A percentile compares a stretch with the other conserved stretches of the same genome.
Evolutionary conservation across 2,888 invertebrate species (phyloP).

Genomic region (Megastigmus dorsalis): DNA sequence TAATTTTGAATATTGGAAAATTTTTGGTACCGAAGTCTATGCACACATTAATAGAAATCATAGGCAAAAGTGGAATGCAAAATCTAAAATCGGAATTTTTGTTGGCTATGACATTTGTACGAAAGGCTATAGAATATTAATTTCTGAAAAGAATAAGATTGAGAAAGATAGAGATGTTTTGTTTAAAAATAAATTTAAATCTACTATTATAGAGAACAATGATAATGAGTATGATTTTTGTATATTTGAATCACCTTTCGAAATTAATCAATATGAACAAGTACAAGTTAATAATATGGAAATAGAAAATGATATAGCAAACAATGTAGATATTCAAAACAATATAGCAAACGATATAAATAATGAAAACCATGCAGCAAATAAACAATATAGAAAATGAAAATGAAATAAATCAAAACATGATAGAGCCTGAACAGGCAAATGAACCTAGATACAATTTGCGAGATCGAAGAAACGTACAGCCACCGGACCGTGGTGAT

Average conservation of each 20-base stretch:
- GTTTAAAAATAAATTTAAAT: background rate
- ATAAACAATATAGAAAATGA: conserved; percentile 2
- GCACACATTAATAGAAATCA: background rate
- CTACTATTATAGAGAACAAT: background rate
- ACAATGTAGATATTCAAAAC: background rate
- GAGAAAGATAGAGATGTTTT: conserved; percentile 9
- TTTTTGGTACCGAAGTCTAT: background rate
- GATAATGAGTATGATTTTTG: background rate
- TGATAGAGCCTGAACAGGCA: background rate
- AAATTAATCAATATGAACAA: too few relatives aligned
- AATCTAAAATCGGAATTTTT: conserved; percentile 4
- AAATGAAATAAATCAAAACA: background rate
- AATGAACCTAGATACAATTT: conserved; percentile 15
- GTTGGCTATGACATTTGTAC: background rate
- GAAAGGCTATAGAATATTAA: background rate
- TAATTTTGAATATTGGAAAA: background rate
- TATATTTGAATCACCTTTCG: background rate
- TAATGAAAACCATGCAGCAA: background rate
- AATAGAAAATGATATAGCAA: background rate
- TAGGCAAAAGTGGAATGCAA: background rate
- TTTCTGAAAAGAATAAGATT: background rate
- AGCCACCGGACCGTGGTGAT: conserved; percentile 1
- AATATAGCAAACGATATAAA: background rate
- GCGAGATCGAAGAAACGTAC: conserved; percentile 4
- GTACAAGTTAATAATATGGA: too few relatives aligned